phyloP scores from a whole-genome alignment of 2,888 invertebrate species.

The Leucophora obtusa region DNA sequence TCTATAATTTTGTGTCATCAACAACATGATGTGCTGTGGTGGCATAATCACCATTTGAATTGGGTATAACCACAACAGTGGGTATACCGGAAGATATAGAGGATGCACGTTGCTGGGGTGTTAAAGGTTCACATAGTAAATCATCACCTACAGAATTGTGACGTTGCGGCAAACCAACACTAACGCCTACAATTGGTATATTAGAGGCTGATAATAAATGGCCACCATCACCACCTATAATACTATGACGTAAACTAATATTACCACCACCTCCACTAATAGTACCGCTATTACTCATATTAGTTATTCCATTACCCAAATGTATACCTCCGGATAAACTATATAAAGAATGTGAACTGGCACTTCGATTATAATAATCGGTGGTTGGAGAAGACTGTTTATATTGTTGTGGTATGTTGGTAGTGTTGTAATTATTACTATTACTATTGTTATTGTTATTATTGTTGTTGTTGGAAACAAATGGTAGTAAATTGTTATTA shows the following conservation, averaged over 20 bases:
- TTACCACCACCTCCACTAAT: slow-evolving; percentile 58
- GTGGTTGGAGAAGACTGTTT: slow-evolving; percentile 61
- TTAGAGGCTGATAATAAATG: slow-evolving; percentile 67
- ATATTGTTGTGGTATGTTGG: slow-evolving; percentile 68
- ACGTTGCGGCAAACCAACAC: slow-evolving; percentile 64
- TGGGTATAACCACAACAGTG: slow-evolving; percentile 76
- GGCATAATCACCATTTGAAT: slow-evolving; percentile 69
- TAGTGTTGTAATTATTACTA: slow-evolving; percentile 60
- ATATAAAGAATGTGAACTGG: slow-evolving; percentile 74
- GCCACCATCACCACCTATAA: slow-evolving; percentile 69
- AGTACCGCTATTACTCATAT: slow-evolving; percentile 30
- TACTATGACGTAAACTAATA: slow-evolving; percentile 66
- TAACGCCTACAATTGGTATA: slow-evolving; percentile 52
- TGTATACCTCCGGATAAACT: slow-evolving; percentile 68
- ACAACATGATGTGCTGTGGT: slow-evolving; percentile 67
- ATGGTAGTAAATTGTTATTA: slow-evolving; percentile 69
- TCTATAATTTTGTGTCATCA: slow-evolving; percentile 77
- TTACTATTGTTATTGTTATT: slow-evolving; percentile 68
- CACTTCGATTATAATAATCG: slow-evolving; percentile 74
- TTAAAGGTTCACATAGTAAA: slow-evolving; percentile 67
- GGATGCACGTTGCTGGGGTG: slow-evolving; percentile 58
- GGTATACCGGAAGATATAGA: slow-evolving; percentile 59
- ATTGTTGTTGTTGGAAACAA: slow-evolving; percentile 69
- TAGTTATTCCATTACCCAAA: slow-evolving; percentile 56
- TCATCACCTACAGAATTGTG: slow-evolving; percentile 72